Evolutionary conservation across 2,797 vertebrate genomes (phyloP).

Genomic region (Morus bassanus): DNA sequence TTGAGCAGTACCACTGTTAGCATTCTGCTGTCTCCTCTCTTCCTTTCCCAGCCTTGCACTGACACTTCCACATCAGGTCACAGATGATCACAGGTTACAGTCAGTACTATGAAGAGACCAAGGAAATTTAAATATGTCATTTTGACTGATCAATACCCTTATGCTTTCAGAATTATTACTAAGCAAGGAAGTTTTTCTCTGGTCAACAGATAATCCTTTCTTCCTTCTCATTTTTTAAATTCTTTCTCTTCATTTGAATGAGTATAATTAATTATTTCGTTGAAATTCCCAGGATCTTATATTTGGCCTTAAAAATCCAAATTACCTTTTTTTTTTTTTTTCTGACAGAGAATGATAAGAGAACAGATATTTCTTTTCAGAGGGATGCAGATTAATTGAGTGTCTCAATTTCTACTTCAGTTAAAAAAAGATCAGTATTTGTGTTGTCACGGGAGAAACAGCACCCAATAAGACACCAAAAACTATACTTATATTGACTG

Average conservation of each 20-base stretch:
- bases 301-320: neutral
- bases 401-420: neutral
- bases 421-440: neutral
- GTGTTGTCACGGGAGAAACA: neutral
- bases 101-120: neutral
- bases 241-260: neutral
- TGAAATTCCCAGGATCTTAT: neutral
- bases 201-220: accelerated
- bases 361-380: neutral
- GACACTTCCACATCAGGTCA: neutral
- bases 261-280: neutral
- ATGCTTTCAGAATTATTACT: neutral
- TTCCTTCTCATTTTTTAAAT: neutral
- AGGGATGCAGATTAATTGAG: neutral
- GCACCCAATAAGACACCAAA: neutral
- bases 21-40: neutral
- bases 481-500: neutral
- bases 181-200: neutral
- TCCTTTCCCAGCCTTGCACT: neutral
- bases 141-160: neutral
- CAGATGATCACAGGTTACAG: neutral
- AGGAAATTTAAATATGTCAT: neutral
- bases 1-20: neutral
- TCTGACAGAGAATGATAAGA: neutral
- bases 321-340: neutral